Percentiles rank a stretch among this genome's conserved stretches.
Conservation (phyloP, 2,888 invertebrate species). For the Epicampocera succincta region DNA sequence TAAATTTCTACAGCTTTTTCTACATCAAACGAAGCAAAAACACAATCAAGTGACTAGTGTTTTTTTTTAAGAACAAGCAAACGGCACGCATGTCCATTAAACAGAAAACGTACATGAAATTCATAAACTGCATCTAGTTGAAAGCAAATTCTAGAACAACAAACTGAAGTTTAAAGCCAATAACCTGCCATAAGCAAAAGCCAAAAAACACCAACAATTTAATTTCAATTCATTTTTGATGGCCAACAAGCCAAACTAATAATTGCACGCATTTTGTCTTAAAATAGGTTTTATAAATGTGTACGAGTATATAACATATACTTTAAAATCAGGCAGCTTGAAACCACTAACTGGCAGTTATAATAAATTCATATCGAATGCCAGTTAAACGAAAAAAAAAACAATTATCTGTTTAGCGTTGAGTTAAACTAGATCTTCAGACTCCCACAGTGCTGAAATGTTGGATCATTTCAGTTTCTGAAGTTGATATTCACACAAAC, state of each 20-base stretch:
- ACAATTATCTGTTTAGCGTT: constrained; percentile 49
- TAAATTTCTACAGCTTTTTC: constrained; percentile 28
- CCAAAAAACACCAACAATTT: constrained; percentile 49
- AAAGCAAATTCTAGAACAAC: constrained; percentile 14
- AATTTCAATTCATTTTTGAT: constrained; percentile 46
- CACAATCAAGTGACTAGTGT: constrained; percentile 35
- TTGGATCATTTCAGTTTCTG: constrained; percentile 46
- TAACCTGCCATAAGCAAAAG: constrained; percentile 30
- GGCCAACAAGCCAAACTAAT: constrained; percentile 38
- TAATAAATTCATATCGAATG: constrained; percentile 32
- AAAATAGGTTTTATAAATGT: too few species aligned
- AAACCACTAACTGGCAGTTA: constrained; percentile 41
- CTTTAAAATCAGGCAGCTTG: constrained; percentile 14
- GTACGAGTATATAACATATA: neutral
- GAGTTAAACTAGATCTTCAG: constrained; percentile 54
- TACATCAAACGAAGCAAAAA: neutral
- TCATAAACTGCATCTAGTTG: neutral
- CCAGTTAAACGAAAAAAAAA: constrained; percentile 13
- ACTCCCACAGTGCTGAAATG: constrained; percentile 65
- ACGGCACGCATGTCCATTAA: constrained; percentile 49
- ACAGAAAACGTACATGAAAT: constrained; percentile 23
- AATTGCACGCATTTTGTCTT: constrained; percentile 56
- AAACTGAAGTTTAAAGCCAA: constrained; percentile 45
- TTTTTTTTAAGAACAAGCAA: constrained; percentile 6
- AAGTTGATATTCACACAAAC: constrained; percentile 35